Base-by-base conservation (phyloP, 2,113 vertebrate genomes). In the Archocentrus centrarchus region DNA sequence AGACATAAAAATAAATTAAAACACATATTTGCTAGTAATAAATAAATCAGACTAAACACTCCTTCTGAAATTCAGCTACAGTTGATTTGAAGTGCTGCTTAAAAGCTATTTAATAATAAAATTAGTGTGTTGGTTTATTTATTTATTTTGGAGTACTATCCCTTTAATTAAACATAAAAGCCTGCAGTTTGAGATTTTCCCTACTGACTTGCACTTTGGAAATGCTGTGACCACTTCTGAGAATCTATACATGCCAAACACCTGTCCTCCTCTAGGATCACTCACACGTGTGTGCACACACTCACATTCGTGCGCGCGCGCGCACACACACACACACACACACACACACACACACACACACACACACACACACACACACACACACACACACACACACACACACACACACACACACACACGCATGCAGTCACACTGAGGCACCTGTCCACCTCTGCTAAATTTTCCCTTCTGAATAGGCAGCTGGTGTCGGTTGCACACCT, bases 371-470 rank as follows among this genome's bases (percentile, higher is more conserved):
- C 22, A 50, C 59, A 53, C 32, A 57, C 22, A 24, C 5, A 5
- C 32, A 35, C 32, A 6, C 27, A 79, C 61, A 73, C 24, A 50
- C 58, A 59, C 75, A 78, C 27, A 27, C 39, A 14, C 24, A 66
- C 73, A 76, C n/a, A 58, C 39, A 63, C 32, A 15, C 30, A 22
- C 3, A 32, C 35, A 24, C 50, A 75, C 41, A 27, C 24, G 9
- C 15, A 39, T 41, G 60, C 63, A 57, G 22, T 41, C 57, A 57
- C 64, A 68, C 44, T 1, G 20, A 64, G 27, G 63, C 83, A 82
- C 87, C 81, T 89, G 83, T 86, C 82, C 53, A 17, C 55, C 80
- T 81, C 66, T 83, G 77, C 84, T 88, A 90, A 93, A 92, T 83
- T 80, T 86, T 89, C 81, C 88, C 81, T 82, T 88, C 50, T 86